Base-by-base conservation (phyloP, 2,797 vertebrate genomes). In the Gymnoscopelus microlampas region DNA sequence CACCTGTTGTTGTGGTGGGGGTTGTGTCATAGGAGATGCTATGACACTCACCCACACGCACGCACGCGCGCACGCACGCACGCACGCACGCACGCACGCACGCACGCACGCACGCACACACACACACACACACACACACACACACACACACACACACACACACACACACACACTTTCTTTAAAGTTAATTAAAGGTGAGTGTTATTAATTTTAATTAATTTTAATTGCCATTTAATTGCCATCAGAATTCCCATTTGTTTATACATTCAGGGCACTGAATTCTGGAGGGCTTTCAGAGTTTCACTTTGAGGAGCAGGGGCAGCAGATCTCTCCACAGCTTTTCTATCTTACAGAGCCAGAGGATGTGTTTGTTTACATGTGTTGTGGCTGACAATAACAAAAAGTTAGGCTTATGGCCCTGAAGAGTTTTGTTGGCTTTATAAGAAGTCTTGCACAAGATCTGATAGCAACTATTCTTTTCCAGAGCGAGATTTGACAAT, bases 271-370 rank as follows among this genome's bases (percentile, higher is more conserved):
- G 67, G 50, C 63, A 26, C 58, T 71, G 15, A 56, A 74, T 62
- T 82, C 56, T 70, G 54, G 47, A 19, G 56, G 49, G 26, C 19
- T 26, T 48, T 73, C 19, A n/a, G 59, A 67, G 69, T 62, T 10
- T 53, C 66, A 65, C 70, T 74, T 51, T 29, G 67, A 63, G 39
- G 49, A 76, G 68, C 56, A 59, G 63, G 70, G 71, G 80, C 77
- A 83, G 26, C 53, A 62, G 71, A 84, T 79, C 65, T 71, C 80
- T 87, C 86, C 82, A 81, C 66, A 66, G 63, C 48, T 62, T 71
- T 72, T 78, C 67, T 81, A 82, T 83, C n/a, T 81, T 87, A 73
- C 68, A 74, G 69, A 66, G 67, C 77, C 71, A 68, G 60, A 81
- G 78, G 78, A 63, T 69, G 63, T 65, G 77, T 81, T 9, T 12